A percentile compares a stretch with the other conserved stretches of the same genome.
Conservation (phyloP, 2,888 invertebrate genomes). For the Seladonia tumulorum region DNA sequence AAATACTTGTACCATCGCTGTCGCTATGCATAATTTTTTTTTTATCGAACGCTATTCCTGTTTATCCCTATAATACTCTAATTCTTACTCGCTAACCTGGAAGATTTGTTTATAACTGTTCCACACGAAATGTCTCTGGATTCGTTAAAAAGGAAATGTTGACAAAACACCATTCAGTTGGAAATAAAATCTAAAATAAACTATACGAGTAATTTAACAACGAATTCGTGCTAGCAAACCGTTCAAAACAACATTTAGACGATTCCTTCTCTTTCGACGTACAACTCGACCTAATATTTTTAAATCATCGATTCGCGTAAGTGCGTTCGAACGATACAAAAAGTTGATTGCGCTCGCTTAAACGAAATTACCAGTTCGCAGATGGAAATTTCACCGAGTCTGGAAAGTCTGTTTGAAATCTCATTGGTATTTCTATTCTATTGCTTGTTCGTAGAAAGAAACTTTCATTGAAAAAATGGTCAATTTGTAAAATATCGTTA, state of each 20-base stretch:
- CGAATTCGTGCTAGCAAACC: constrained; percentile 20
- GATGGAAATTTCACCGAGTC: neutral
- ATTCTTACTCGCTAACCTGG: constrained; percentile 65
- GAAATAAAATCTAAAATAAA: constrained; percentile 50
- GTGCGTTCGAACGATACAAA: constrained; percentile 47
- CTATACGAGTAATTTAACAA: constrained; percentile 76
- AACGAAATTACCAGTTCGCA: constrained; percentile 28
- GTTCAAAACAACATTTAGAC: constrained; percentile 43
- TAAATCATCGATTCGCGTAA: constrained; percentile 49
- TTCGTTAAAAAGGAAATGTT: constrained; percentile 3
- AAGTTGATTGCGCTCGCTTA: constrained; percentile 30
- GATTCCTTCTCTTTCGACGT: constrained; percentile 10
- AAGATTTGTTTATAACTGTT: constrained; percentile 58
- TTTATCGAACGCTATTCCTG: constrained; percentile 56
- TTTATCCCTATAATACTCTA: constrained; percentile 66
- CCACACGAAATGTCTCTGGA: constrained; percentile 8
- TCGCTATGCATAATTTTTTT: constrained; percentile 55
- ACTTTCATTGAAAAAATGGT: constrained; percentile 13
- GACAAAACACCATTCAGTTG: constrained; percentile 25
- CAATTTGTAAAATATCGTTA: neutral
- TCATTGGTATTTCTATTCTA: neutral
- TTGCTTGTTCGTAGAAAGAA: constrained; percentile 13
- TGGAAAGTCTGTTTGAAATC: neutral
- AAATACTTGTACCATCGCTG: constrained; percentile 44
- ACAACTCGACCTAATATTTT: constrained; percentile 39